phyloP scores from a whole-genome alignment of 2,797 vertebrate genomes.

The Danio choprae region DNA sequence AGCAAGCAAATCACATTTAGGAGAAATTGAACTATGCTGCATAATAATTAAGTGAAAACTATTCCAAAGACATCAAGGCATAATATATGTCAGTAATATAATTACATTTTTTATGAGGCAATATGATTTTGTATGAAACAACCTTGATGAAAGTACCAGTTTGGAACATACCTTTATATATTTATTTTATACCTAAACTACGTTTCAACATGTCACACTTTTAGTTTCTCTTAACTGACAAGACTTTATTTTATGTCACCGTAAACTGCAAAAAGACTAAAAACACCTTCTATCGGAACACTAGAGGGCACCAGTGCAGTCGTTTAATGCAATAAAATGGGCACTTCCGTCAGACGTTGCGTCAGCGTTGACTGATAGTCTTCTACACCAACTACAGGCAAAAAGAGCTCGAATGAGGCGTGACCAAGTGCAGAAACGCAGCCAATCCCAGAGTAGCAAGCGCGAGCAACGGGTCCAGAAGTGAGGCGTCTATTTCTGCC shows the following conservation, averaged over 20 bases:
- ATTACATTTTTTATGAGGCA: neutral
- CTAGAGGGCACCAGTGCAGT: conserved; percentile 19
- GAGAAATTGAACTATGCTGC: neutral
- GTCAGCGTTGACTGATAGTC: conserved; percentile 58
- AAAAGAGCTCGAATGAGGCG: neutral
- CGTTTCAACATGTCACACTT: too few species aligned
- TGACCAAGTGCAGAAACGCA: neutral
- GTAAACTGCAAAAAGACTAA: neutral
- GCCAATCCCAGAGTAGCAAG: conserved; percentile 66
- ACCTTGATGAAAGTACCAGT: neutral
- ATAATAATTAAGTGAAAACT: neutral
- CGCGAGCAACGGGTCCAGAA: conserved; percentile 57
- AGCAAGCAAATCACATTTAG: neutral
- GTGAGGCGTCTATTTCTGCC: conserved; percentile 59
- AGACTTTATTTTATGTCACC: neutral
- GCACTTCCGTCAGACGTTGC: conserved; percentile 39
- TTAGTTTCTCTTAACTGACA: neutral
- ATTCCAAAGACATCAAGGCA: neutral
- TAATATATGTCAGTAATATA: neutral
- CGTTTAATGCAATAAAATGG: neutral
- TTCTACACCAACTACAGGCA: conserved; percentile 55
- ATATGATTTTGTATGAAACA: neutral
- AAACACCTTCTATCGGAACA: neutral
- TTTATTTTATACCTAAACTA: neutral
- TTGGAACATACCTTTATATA: neutral